A percentile compares a stretch with the other conserved stretches of the same genome.
phyloP scores from a whole-genome alignment of 2,888 invertebrate genomes.

The Abrostola tripartita region DNA sequence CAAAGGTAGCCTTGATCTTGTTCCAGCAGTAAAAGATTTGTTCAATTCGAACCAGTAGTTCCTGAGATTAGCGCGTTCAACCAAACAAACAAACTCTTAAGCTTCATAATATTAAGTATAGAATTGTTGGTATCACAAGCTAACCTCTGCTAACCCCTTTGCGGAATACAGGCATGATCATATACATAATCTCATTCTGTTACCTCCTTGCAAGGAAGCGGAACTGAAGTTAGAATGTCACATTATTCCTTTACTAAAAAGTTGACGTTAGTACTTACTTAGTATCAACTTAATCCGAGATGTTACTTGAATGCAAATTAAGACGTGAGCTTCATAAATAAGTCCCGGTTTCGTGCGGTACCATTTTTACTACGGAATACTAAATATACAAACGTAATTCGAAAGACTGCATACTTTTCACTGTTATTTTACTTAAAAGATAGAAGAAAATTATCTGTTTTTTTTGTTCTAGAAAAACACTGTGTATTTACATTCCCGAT shows the following conservation, averaged over 20 bases:
- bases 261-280: slow-evolving; percentile 12
- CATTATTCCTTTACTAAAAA: not conserved
- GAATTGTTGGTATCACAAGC: too few species aligned
- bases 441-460: not conserved
- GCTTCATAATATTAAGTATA: too few species aligned
- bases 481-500: slow-evolving; percentile 5
- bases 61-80: too few species aligned
- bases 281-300: slow-evolving; percentile 25
- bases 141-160: too few species aligned
- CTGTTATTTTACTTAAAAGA: not conserved
- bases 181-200: too few species aligned
- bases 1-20: too few species aligned
- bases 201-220: too few species aligned
- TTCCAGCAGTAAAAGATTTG: too few species aligned
- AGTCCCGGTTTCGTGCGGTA: not conserved
- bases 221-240: too few species aligned
- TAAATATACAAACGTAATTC: not conserved
- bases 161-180: too few species aligned
- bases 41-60: too few species aligned
- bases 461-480: not conserved
- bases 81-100: too few species aligned
- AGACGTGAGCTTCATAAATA: slow-evolving; percentile 38
- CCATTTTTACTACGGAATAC: slow-evolving; percentile 9
- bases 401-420: not conserved
- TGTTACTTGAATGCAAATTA: slow-evolving; percentile 38